phyloP scores from a whole-genome alignment of 1,140 invertebrate species.

The Marisa cornuarietis region DNA sequence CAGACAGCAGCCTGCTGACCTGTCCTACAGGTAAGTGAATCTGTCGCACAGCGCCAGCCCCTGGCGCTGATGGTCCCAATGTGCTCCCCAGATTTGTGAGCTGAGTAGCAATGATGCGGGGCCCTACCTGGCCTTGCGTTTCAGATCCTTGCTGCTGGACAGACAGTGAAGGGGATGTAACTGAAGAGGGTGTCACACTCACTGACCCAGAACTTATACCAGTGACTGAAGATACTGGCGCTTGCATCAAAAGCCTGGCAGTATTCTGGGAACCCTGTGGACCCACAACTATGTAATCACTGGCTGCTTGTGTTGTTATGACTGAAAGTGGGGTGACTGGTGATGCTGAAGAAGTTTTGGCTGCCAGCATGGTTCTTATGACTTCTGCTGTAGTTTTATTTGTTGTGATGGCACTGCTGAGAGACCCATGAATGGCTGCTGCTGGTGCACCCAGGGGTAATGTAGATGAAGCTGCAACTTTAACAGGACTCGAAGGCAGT shows the following conservation, averaged over 20 bases:
- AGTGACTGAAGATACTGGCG: no score
- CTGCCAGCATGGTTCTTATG: conserved; percentile 18
- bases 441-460: background rate
- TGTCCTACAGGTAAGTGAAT: no score
- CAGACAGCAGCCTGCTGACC: background rate
- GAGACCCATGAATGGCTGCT: background rate
- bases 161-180: background rate
- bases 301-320: no score
- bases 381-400: conserved; percentile 7
- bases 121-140: no score
- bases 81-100: background rate
- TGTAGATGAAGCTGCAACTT: background rate
- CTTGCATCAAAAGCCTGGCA: no score
- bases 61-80: background rate
- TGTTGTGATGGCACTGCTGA: background rate
- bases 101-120: background rate
- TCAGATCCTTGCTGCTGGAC: background rate
- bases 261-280: no score
- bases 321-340: no score
- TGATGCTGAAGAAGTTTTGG: conserved; percentile 6
- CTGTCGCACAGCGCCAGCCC: background rate
- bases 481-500: no score
- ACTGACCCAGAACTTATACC: background rate
- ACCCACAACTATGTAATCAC: no score
- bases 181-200: background rate